Conservation (phyloP, 2,113 vertebrate species). For the Antechinus flavipes region DNA sequence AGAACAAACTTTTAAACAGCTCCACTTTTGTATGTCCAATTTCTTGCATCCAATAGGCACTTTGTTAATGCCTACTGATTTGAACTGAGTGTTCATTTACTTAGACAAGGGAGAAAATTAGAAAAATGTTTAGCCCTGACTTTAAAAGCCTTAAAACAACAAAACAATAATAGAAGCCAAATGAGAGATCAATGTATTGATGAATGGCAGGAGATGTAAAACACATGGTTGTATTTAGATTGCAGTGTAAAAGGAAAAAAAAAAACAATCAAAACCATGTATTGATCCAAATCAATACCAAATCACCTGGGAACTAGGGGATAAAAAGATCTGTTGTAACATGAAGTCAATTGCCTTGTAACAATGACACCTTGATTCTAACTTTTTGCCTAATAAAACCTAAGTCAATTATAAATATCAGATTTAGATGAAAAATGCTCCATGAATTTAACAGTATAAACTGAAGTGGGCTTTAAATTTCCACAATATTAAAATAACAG, state of each 20-base stretch:
- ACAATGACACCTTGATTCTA: neutral
- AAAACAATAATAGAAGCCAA: neutral
- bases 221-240: neutral
- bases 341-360: neutral
- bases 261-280: neutral
- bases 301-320: neutral
- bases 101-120: too few species aligned
- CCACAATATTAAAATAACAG: too few species aligned
- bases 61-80: too few species aligned
- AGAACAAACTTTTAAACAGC: too few species aligned
- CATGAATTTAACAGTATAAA: neutral
- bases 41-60: too few species aligned
- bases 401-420: neutral
- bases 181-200: neutral
- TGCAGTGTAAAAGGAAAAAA: neutral
- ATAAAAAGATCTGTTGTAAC: neutral
- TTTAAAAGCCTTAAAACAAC: neutral
- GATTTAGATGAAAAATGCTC: neutral
- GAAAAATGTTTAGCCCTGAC: neutral
- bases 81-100: neutral
- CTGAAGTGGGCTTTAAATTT: neutral
- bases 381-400: neutral
- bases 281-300: neutral
- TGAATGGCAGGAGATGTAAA: neutral
- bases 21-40: too few species aligned